Base-by-base conservation (phyloP, 2,888 invertebrate species). In the Drosophila imparisetae region DNA sequence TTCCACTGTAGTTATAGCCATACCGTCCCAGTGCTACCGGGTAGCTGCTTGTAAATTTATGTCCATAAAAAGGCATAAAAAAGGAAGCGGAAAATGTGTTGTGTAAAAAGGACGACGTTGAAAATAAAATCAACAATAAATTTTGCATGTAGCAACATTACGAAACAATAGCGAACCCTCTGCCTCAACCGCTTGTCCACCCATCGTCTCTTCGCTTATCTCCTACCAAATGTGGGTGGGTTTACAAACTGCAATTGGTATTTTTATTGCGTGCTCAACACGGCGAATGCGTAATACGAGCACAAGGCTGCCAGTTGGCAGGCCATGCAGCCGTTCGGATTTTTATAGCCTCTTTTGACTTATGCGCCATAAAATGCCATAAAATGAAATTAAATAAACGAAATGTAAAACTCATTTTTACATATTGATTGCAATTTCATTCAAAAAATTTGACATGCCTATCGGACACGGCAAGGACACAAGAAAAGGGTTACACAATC, bases 251-350 rank as follows among this genome's bases (percentile, higher is more conserved):
- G 90, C 86, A 86, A 90, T 86, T 86, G 90, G 87, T 89, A 86
- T 89, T 86, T 86, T 89, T 86, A 86, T 86, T 86, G 89, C 89
- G 89, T 86, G 86, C 87, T 86, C 82, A 86, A 90, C 90, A 81
- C 87, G 87, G 87, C 86, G 86, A 76, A 86, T 86, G 86, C 90
- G 86, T 90, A 86, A 89, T 90, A 72, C 60, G 75, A 64, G 67
- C 58, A 74, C 81, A 81, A 71, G 78, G 71, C 66, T 68, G 59
- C 65, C 66, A 66, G 66, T 48, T 57, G 54, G 66, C 87, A 84
- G 75, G 83, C 73, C 83, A 73, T 64, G 54, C 81, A 64, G 68
- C 49, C 78, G 50, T 45, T 64, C 77, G 62, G 64, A 54, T 71
- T 75, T 85, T 86, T 86, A 86, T 86, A 68, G 76, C 77, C 73